Evolutionary conservation across 2,888 invertebrate genomes (phyloP), one percentile per base, ranked within the genome.

Genomic region (Leptopilina syphax): DNA sequence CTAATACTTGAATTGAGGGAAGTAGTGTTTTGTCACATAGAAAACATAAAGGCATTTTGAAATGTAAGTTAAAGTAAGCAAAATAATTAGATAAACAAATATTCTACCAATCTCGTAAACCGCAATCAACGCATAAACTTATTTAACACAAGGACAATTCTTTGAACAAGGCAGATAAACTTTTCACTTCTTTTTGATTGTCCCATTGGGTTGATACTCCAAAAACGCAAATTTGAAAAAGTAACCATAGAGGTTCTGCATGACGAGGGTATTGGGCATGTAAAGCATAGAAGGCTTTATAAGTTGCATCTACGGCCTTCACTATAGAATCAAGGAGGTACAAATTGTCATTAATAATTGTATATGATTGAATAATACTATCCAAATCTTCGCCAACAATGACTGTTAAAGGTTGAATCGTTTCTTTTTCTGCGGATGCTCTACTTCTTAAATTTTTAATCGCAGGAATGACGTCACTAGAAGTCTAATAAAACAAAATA

Each of bases 341-440:
- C 27, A 27, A 10, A 12, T 24, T 65, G 8, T 65, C 65, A 27
- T 77, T 24, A 47, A 77, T 24, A 13, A 60, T 63, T 60, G 63
- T 57, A 65, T 24, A n/a, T 24, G 18, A 65, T 65, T 65, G 57
- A 57, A 44, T 65, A 34, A 67, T 79, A 66, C 77, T 47, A 47
- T 47, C 7, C 8, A 47, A 47, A 5, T 47, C 9, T 47, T 47
- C 47, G 47, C 47, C 47, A 47, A 47, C 47, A 47, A 47, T 47
- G 7, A 47, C 47, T 47, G 7, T 6, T 8, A 10, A 47, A 47
- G 47, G 47, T 47, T 47, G 47, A 47, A 47, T 7, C 47, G 9
- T 47, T 47, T 47, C 47, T 47, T 47, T 47, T 47, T 9, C 47
- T 47, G 47, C 47, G 7, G 47, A 47, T 9, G 47, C 6, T 9